Evolutionary conservation across 2,113 vertebrate genomes (phyloP), one percentile per base, ranked within the genome.

Genomic region (Sceloporus undulatus): DNA sequence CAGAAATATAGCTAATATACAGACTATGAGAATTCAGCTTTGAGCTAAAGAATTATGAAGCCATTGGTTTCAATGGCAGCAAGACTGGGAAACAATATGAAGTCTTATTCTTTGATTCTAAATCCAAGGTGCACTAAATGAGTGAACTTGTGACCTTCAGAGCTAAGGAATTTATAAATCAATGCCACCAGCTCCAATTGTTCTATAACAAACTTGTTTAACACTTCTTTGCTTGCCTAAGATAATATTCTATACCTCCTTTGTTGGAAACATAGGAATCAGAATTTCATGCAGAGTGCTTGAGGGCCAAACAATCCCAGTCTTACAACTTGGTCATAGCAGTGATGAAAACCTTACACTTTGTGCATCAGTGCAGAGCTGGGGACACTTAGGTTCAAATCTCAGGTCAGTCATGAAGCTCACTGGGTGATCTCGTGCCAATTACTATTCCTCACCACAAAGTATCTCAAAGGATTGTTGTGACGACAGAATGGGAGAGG

Each of bases 1-100:
- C 88, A 89, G 11, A 48, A 29, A 85, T 68, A 18, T 70, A 78
- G 56, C 62, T 78, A 80, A 90, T 82, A 34, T 78, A 65, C 11
- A 9, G 14, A 76, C 23, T 75, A 11, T 75, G 76, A 77, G 27
- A 76, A 40, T 68, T 89, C 87, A 76, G 23, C 81, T 85, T 77
- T 42, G 40, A 85, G 59, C 77, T 65, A 54, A 81, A 29, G 62
- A 85, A 13, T 52, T 62, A 71, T 52, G 77, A 59, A 81, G 62
- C 27, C 52, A 19, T 19, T 25, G 65, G 76, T 85, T 83, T 86
- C 14, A 70, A 59, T 62, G 54, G 82, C 25, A 42, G 23, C 34
- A 29, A 85, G 71, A 62, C 14, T 34, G 40, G 48, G 16, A 48
- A 52, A 29, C 34, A 59, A 70, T n/a, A 54, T 40, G 82, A 66